Conservation (phyloP, 2,888 invertebrate species). For the Acanthosepion pharaonis region DNA sequence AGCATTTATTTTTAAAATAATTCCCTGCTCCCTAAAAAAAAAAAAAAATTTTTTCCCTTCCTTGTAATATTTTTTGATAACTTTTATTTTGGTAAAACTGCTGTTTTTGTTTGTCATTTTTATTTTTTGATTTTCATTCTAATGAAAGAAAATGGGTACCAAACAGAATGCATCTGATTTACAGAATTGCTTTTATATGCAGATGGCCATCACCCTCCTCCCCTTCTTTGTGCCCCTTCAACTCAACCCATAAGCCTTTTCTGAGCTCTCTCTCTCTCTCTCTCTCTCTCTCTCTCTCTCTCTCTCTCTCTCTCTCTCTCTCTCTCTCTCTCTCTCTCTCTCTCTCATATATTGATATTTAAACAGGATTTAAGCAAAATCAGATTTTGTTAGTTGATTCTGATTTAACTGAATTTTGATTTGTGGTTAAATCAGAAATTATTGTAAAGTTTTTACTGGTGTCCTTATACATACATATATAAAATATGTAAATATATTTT, state of each 20-base stretch:
- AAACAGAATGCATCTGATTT: constrained; percentile 25
- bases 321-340: no score
- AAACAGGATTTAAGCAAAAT: background rate
- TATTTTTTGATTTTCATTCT: no score
- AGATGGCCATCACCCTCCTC: background rate
- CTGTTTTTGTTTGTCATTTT: background rate
- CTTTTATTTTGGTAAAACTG: constrained; percentile 41
- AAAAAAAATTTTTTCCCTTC: background rate
- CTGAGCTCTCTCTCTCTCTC: background rate
- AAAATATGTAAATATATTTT: background rate
- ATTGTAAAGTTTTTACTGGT: background rate
- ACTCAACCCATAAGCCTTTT: background rate
- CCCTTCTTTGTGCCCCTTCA: no score
- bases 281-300: no score
- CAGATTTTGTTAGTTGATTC: background rate
- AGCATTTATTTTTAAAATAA: constrained; percentile 21
- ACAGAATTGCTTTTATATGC: background rate
- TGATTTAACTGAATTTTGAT: background rate
- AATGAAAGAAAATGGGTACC: background rate
- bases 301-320: background rate
- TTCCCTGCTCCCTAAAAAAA: background rate
- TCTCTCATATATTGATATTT: background rate
- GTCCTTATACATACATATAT: background rate
- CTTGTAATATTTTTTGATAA: background rate
- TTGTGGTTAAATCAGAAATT: background rate